These are phyloP conservation scores for Suillia variegata DNA, from an alignment of 2,888 invertebrate genomes.

Conservation along the genomic window DNA sequence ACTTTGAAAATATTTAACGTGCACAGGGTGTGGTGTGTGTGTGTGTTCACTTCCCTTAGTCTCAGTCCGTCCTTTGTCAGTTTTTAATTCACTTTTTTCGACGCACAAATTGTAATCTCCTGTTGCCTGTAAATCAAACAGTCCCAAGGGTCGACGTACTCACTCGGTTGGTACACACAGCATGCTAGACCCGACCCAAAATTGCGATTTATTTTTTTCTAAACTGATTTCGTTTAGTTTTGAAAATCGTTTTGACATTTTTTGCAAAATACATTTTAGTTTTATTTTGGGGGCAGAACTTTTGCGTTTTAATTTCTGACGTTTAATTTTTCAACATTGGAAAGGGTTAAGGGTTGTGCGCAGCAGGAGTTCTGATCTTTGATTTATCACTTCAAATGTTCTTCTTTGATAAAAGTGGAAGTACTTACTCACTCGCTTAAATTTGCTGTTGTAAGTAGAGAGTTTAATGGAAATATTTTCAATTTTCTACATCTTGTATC, in stretches of 20 bases:
- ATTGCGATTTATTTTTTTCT: constrained; percentile 3
- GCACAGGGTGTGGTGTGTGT: neutral
- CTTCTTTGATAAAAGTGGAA: too few species aligned
- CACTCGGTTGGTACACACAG: constrained; percentile 19
- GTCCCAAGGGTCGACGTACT: constrained; percentile 45
- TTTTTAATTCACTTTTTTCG: constrained; percentile 27
- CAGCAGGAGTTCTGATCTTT: constrained; percentile 36
- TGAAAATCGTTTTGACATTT: constrained; percentile 52
- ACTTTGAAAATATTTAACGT: constrained; percentile 1
- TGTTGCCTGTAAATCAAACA: constrained; percentile 53
- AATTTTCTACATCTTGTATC: too few species aligned
- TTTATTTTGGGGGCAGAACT: constrained; percentile 28
- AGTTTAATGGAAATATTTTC: too few species aligned
- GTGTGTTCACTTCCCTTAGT: neutral
- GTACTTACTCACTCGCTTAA: too few species aligned
- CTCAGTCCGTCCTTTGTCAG: constrained; percentile 34
- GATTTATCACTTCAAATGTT: constrained; percentile 32
- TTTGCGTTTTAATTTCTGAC: neutral
- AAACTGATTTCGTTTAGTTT: constrained; percentile 30
- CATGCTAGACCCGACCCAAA: neutral
- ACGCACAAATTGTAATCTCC: constrained; percentile 36
- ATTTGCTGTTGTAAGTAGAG: too few species aligned
- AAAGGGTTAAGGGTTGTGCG: constrained; percentile 33
- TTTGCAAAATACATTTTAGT: constrained; percentile 41
- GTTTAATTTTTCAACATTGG: too few species aligned